Conservation (phyloP, 1,140 invertebrate genomes). For the Steinernema feltiae region DNA sequence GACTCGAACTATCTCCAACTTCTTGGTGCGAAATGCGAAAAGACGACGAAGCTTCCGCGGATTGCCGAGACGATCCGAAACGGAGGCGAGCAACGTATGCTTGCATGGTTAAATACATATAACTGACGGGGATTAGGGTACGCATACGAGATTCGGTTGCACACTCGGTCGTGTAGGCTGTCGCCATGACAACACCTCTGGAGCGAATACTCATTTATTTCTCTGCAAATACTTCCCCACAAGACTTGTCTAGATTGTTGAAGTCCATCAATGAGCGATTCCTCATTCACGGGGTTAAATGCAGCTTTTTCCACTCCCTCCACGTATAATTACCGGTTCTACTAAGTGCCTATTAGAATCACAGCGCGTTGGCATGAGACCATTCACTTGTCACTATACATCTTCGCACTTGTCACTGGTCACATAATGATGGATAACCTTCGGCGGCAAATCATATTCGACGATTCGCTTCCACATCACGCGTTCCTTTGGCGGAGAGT, state of each 20-base stretch:
- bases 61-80: not conserved
- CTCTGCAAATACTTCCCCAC: too few species aligned
- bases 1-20: not conserved
- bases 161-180: not conserved
- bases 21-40: not conserved
- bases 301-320: not conserved
- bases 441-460: constrained; percentile 13
- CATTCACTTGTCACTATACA: constrained; percentile 15
- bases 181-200: not conserved
- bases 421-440: constrained; percentile 15
- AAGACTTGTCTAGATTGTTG: too few species aligned
- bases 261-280: too few species aligned
- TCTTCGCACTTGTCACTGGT: constrained; percentile 13
- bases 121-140: not conserved
- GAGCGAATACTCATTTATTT: too few species aligned
- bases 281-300: not conserved
- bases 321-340: not conserved
- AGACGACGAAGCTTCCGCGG: not conserved
- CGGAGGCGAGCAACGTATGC: not conserved
- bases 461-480: not conserved
- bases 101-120: not conserved
- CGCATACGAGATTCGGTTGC: constrained; percentile 11
- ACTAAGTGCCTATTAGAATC: constrained; percentile 11
- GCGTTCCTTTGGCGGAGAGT: not conserved
- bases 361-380: not conserved